Evolutionary conservation across 1,140 invertebrate genomes (phyloP), one percentile per base, ranked within the genome.

Genomic region (Bombus waltoni): DNA sequence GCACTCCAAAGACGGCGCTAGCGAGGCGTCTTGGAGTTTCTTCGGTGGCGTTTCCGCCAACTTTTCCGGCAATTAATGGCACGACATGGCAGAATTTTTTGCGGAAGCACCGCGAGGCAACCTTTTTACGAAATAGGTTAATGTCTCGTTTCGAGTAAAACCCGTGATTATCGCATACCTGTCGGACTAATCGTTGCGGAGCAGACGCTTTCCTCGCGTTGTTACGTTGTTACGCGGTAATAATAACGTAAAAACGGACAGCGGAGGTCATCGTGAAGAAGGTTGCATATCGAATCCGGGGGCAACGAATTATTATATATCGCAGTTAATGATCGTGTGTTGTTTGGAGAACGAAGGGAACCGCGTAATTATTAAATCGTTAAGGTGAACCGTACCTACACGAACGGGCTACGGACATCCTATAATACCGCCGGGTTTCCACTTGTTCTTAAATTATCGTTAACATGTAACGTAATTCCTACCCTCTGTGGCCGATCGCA

Each of bases 361-460:
- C 80, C 84, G 59, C 42, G 80, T 74, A 83, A 89, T 89, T 89
- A 89, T 89, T 89, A 79, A 75, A 86, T 89, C 88, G 79, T 86
- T 89, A 88, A 82, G 83, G 22, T n/a, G 88, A 62, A 25, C 47
- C 78, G 32, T 68, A 65, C n/a, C 59, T 66, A 83, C 85, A 66
- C 66, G 82, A 66, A 72, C 71, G 38, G 59, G 35, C 57, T 42
- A 25, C n/a, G 47, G n/a, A 28, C n/a, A 44, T 84, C 38, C 53
- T 38, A 66, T 78, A 84, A 81, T 81, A 62, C n/a, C 70, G 25
- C 40, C 11, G 42, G 18, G 3, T 78, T 35, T 65, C n/a, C 68
- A 42, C 79, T 81, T 57, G 79, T 73, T 38, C 57, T 88, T 85
- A 81, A 86, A 68, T 89, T 81, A 88, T 85, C 88, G 78, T 88